These are phyloP conservation scores for Drosophila arawakana DNA, from an alignment of 1,140 invertebrate genomes.

Conservation along the genomic window DNA sequence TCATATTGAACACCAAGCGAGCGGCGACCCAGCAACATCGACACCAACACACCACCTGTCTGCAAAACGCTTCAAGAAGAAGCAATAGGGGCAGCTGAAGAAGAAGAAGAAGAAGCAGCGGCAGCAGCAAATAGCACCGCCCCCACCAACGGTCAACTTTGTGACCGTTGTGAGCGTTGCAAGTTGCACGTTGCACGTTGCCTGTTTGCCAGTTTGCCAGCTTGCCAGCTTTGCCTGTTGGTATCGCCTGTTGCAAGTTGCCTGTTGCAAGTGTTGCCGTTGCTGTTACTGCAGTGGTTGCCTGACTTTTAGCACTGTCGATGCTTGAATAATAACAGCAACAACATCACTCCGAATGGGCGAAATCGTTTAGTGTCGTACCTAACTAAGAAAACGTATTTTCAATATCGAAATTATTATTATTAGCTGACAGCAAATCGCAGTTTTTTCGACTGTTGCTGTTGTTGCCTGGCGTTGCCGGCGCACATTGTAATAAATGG, in stretches of 20 bases:
- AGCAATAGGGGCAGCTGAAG: constrained; percentile 7
- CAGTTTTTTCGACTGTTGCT: constrained; percentile 74
- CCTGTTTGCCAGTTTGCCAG: constrained; percentile 20
- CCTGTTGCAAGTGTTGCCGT: constrained; percentile 27
- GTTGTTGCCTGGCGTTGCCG: constrained; percentile 56
- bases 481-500: constrained; percentile 81
- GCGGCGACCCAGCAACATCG: constrained; percentile 72
- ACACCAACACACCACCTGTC: constrained; percentile 80
- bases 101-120: constrained; percentile 45
- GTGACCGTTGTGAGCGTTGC: constrained; percentile 23
- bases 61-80: constrained; percentile 44
- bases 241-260: constrained; percentile 20
- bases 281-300: constrained; percentile 51
- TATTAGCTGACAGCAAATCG: constrained; percentile 84
- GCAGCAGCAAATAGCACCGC: constrained; percentile 76
- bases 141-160: constrained; percentile 79
- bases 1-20: constrained; percentile 80
- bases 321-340: constrained; percentile 26
- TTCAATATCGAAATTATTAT: constrained; percentile 84
- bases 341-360: constrained; percentile 61
- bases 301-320: constrained; percentile 77
- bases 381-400: constrained; percentile 83
- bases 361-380: constrained; percentile 83
- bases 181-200: constrained; percentile 36
- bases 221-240: constrained; percentile 18